phyloP scores from a whole-genome alignment of 2,113 vertebrate species.

The Piaya cayana region DNA sequence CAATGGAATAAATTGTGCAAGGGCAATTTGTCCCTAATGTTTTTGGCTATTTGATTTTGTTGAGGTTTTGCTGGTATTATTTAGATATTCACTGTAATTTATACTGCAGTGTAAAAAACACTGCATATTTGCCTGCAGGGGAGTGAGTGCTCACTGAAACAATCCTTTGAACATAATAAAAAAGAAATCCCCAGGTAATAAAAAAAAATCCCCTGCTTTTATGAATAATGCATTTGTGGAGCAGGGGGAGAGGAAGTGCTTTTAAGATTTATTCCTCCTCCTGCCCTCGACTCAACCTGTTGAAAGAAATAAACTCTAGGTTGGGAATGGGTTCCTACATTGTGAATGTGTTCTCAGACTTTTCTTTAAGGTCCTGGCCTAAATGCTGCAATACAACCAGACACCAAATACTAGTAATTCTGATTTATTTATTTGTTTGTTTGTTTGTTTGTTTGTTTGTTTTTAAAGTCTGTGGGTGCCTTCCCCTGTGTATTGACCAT shows the following conservation, averaged over 20 bases:
- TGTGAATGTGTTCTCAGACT: neutral
- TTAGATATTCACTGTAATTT: constrained; percentile 59
- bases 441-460: constrained; percentile 44
- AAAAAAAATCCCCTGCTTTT: constrained; percentile 25
- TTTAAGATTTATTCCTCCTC: constrained; percentile 14
- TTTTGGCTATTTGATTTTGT: constrained; percentile 55
- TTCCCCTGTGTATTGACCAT: constrained; percentile 51
- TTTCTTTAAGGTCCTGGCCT: neutral
- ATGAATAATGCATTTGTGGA: constrained; percentile 52
- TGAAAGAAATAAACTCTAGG: constrained; percentile 15
- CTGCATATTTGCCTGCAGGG: constrained; percentile 57
- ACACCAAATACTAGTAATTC: neutral
- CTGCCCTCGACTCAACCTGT: constrained; percentile 30
- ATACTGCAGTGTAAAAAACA: constrained; percentile 27
- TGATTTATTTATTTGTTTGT: constrained; percentile 31
- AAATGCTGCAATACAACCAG: neutral
- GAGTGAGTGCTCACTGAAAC: constrained; percentile 44
- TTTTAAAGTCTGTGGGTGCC: constrained; percentile 41
- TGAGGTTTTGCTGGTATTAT: constrained; percentile 43
- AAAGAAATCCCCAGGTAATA: constrained; percentile 50
- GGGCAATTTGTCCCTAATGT: constrained; percentile 56
- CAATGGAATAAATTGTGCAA: constrained; percentile 49
- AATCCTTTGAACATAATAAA: constrained; percentile 68
- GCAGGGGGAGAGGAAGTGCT: neutral
- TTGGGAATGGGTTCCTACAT: neutral